phyloP scores from a whole-genome alignment of 2,888 invertebrate species.

The Meandrusa payeni region DNA sequence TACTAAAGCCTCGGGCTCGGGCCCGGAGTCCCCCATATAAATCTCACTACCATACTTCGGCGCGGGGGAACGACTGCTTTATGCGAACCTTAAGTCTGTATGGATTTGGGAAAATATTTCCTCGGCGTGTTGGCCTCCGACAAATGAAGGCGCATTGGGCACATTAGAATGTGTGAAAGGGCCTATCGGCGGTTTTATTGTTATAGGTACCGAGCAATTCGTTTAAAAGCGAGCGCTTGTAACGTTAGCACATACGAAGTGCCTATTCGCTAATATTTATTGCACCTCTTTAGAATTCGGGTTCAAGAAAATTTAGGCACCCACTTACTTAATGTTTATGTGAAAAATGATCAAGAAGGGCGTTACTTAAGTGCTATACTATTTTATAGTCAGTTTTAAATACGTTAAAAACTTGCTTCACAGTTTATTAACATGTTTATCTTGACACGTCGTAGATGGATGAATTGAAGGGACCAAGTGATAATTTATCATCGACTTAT shows the following conservation, averaged over 20 bases:
- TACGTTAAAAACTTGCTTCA: not conserved
- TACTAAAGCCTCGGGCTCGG: slow-evolving; percentile 75
- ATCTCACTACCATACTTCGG: slow-evolving; percentile 81
- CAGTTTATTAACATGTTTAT: not conserved
- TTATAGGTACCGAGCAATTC: slow-evolving; percentile 73
- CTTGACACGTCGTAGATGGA: not conserved
- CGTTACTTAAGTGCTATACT: slow-evolving; percentile 8
- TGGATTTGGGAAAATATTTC: slow-evolving; percentile 82
- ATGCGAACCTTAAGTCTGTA: slow-evolving; percentile 82
- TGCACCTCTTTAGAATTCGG: slow-evolving; percentile 36
- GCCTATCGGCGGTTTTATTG: slow-evolving; percentile 76
- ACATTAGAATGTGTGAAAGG: slow-evolving; percentile 79
- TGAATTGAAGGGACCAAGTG: not conserved
- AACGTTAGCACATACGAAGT: slow-evolving; percentile 68
- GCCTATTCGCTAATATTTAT: slow-evolving; percentile 73
- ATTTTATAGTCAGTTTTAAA: not conserved
- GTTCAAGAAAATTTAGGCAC: slow-evolving; percentile 47
- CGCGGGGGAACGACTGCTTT: slow-evolving; percentile 79
- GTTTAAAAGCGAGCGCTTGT: slow-evolving; percentile 76
- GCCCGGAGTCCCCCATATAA: slow-evolving; percentile 76
- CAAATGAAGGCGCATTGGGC: slow-evolving; percentile 77
- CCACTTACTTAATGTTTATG: slow-evolving; percentile 34
- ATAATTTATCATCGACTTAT: too few species aligned
- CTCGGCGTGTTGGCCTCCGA: slow-evolving; percentile 75
- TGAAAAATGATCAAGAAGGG: slow-evolving; percentile 18